Conservation (phyloP, 2,888 invertebrate genomes). For the Enchytraeus crypticus region DNA sequence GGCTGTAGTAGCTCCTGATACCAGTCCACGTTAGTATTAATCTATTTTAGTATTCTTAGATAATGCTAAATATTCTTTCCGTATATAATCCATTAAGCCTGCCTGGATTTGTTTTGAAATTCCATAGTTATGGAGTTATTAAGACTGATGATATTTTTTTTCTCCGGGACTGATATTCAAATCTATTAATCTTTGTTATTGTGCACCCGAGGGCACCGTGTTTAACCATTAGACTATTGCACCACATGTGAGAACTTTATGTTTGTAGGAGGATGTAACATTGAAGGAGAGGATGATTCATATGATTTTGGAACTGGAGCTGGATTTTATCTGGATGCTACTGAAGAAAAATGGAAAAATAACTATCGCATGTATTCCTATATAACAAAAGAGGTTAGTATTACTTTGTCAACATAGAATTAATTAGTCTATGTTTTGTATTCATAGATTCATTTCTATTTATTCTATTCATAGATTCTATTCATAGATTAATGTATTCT, state of each 20-base stretch:
- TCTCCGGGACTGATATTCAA: background rate
- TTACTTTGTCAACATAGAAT: too few relatives aligned
- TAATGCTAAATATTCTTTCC: too few relatives aligned
- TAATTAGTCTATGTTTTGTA: too few relatives aligned
- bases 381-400: conserved; percentile 67
- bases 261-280: conserved; percentile 72
- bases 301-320: conserved; percentile 94
- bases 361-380: conserved; percentile 94
- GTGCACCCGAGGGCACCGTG: too few relatives aligned
- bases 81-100: background rate
- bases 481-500: background rate
- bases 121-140: background rate
- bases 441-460: background rate
- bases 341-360: conserved; percentile 77
- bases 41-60: too few relatives aligned
- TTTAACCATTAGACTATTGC: too few relatives aligned
- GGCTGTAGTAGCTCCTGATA: conserved; percentile 86
- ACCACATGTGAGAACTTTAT: too few relatives aligned
- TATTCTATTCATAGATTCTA: background rate
- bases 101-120: background rate
- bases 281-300: conserved; percentile 80
- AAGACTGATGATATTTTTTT: background rate
- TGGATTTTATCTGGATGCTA: conserved; percentile 90
- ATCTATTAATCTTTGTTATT: background rate
- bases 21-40: conserved; percentile 66